Evolutionary conservation across 64 coral and sea anemone species (phyloP).

Genomic region (Acropora tenuis): DNA sequence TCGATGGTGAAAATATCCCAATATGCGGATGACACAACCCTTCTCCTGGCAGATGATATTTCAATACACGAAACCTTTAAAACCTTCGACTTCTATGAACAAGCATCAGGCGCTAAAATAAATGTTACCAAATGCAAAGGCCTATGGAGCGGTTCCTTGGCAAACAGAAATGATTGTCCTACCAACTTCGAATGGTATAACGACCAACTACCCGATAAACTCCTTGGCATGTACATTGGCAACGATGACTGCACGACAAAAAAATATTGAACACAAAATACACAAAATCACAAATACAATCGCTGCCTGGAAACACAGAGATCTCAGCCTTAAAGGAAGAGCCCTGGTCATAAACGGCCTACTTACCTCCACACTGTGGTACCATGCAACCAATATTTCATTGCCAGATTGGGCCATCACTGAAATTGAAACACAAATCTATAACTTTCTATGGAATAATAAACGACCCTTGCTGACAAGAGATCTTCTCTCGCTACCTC

Average conservation of each 20-base stretch:
- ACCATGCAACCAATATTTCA: not conserved
- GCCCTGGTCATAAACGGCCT: not conserved
- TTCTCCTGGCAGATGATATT: not conserved
- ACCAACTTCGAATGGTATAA: not conserved
- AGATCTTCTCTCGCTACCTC: not conserved
- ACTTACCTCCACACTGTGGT: not conserved
- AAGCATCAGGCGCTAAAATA: conserved; percentile 40
- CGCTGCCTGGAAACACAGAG: not conserved
- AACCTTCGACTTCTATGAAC: not conserved
- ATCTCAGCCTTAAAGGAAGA: not conserved
- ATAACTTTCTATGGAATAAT: conserved; percentile 16
- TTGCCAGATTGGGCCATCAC: conserved; percentile 10
- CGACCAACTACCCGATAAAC: not conserved
- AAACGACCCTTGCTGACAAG: not conserved
- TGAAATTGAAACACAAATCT: not conserved
- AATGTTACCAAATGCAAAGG: conserved; percentile 45
- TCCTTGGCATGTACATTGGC: not conserved
- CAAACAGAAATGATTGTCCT: not conserved
- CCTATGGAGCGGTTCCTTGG: not conserved
- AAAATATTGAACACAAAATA: not conserved
- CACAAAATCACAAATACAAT: not conserved
- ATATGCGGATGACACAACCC: conserved; percentile 53
- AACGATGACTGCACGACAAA: not conserved
- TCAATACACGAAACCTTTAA: conserved; percentile 4
- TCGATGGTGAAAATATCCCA: not conserved